Conservation (phyloP, 1,140 invertebrate species). For the Laodelphax striatellus region DNA sequence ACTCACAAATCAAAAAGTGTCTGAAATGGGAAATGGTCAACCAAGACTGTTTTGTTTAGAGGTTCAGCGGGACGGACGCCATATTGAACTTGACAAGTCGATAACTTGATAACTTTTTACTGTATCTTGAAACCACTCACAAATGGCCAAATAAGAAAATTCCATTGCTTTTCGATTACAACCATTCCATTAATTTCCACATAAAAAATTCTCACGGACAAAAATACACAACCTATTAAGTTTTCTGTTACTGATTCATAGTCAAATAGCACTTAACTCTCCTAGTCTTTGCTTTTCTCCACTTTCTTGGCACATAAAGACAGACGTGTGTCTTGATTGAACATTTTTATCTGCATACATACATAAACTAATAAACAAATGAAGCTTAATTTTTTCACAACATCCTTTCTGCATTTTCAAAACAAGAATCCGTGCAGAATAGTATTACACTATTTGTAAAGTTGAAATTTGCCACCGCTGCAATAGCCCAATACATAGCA, state of each 20-base stretch:
- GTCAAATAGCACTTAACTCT: too few species aligned
- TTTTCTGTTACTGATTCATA: too few species aligned
- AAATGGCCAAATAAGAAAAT: too few species aligned
- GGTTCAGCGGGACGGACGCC: not conserved
- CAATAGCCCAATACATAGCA: slow-evolving; percentile 10
- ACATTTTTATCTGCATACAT: not conserved
- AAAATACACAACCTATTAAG: too few species aligned
- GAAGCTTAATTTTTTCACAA: slow-evolving; percentile 8
- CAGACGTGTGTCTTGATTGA: not conserved
- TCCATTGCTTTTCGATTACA: too few species aligned
- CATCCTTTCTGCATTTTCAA: slow-evolving; percentile 7
- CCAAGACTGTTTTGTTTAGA: not conserved
- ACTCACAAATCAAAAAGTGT: too few species aligned
- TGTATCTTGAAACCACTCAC: slow-evolving; percentile 12
- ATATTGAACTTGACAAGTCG: not conserved
- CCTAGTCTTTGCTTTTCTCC: not conserved
- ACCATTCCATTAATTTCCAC: too few species aligned
- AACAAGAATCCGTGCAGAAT: slow-evolving; percentile 21
- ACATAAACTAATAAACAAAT: slow-evolving; percentile 3
- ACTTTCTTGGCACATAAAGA: not conserved
- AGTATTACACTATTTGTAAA: slow-evolving; percentile 18
- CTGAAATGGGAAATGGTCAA: not conserved
- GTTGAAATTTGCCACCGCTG: slow-evolving; percentile 1
- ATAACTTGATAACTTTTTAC: slow-evolving; percentile 7
- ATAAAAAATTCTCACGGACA: too few species aligned